Percentiles rank a stretch among this genome's conserved stretches.
These are phyloP conservation scores for Drosophila dunni DNA, from an alignment of 1,140 invertebrate genomes.

Conservation along the genomic window DNA sequence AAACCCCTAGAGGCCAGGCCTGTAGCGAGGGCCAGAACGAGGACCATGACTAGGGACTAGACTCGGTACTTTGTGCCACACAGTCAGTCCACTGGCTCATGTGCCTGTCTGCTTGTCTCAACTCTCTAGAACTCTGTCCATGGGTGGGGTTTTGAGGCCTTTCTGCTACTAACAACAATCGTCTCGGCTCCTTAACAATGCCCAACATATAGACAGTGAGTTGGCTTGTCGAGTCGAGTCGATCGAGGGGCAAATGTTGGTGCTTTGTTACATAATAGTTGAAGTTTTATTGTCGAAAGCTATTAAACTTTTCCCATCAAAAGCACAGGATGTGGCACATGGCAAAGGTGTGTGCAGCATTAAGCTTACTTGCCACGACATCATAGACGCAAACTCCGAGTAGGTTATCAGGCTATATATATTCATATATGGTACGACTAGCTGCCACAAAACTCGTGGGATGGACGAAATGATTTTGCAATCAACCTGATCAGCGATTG, in stretches of 20 bases:
- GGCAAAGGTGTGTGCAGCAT: constrained; percentile 74
- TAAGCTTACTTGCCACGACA: constrained; percentile 58
- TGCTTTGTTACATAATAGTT: constrained; percentile 82
- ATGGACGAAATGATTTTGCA: constrained; percentile 30
- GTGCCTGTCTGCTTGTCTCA: constrained; percentile 39
- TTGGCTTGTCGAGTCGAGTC: constrained; percentile 18
- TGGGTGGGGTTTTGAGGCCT: constrained; percentile 29
- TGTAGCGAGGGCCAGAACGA: background rate
- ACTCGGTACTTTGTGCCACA: constrained; percentile 11
- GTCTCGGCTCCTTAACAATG: constrained; percentile 14
- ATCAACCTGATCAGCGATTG: constrained; percentile 39
- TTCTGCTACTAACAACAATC: background rate
- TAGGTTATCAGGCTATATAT: constrained; percentile 46
- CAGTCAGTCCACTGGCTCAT: constrained; percentile 43
- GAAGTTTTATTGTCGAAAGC: constrained; percentile 83
- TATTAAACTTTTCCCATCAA: constrained; percentile 83
- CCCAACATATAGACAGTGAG: constrained; percentile 4
- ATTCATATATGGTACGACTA: constrained; percentile 37
- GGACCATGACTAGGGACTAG: constrained; percentile 13
- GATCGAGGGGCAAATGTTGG: constrained; percentile 71
- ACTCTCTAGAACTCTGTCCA: constrained; percentile 47
- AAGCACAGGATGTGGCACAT: constrained; percentile 74
- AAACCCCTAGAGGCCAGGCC: constrained; percentile 50
- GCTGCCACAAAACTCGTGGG: constrained; percentile 1
- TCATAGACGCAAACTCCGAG: constrained; percentile 5